A percentile compares a stretch with the other conserved stretches of the same genome.
phyloP scores from a whole-genome alignment of 2,797 vertebrate genomes.

The Buphagus erythrorhynchus region DNA sequence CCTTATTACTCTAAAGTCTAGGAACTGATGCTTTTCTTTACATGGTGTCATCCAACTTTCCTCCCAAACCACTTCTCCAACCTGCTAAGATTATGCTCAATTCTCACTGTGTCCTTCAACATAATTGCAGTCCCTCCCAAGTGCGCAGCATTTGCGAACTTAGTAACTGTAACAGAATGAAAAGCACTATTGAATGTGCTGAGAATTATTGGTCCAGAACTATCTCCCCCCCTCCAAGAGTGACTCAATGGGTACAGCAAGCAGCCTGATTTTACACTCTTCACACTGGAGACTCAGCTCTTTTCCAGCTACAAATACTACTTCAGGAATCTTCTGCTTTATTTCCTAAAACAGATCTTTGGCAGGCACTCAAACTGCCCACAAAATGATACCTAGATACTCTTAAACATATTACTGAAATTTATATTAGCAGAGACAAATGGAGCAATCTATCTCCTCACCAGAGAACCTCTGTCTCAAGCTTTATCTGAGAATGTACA shows the following conservation, averaged over 20 bases:
- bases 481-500: background rate
- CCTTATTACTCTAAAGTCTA: background rate
- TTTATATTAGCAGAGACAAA: background rate
- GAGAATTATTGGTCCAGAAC: background rate
- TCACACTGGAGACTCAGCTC: background rate
- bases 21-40: background rate
- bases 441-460: background rate
- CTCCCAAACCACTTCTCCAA: background rate
- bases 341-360: background rate
- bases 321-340: background rate
- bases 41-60: background rate
- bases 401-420: background rate
- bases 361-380: background rate
- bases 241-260: fast-evolving
- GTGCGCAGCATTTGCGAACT: background rate
- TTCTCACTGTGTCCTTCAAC: background rate
- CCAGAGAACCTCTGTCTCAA: background rate
- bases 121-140: background rate
- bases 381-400: background rate
- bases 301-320: background rate
- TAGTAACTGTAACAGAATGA: background rate
- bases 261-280: background rate
- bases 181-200: background rate
- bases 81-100: background rate
- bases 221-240: background rate